phyloP scores from a whole-genome alignment of 2,797 vertebrate species.

The Echiichthys vipera region DNA sequence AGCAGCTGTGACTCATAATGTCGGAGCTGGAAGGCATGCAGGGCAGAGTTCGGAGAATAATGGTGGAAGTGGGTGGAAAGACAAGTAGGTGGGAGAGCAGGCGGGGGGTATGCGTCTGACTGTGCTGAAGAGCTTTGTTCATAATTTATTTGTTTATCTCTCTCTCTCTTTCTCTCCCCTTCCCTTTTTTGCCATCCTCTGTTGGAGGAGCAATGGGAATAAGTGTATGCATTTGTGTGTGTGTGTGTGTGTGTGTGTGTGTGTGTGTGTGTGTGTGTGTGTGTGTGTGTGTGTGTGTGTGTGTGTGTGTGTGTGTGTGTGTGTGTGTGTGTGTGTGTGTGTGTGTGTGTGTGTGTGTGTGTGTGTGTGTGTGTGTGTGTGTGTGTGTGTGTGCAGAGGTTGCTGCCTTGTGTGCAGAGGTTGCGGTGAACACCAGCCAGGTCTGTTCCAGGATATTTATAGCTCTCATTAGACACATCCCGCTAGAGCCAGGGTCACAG shows the following conservation, averaged over 20 bases:
- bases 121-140: slow-evolving; percentile 37
- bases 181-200: slow-evolving; percentile 15
- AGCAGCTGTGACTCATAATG: slow-evolving; percentile 35
- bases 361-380: slow-evolving; percentile 3
- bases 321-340: not conserved
- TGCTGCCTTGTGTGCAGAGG: slow-evolving; percentile 20
- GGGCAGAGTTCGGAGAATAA: slow-evolving; percentile 28
- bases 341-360: slow-evolving; percentile 8
- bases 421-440: slow-evolving; percentile 35
- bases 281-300: not conserved
- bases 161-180: not conserved
- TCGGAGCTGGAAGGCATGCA: slow-evolving; percentile 1
- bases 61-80: slow-evolving; percentile 48
- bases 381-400: slow-evolving; percentile 3
- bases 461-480: slow-evolving; percentile 77
- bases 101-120: slow-evolving; percentile 19
- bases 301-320: slow-evolving; percentile 6
- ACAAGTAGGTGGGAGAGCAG: slow-evolving; percentile 24
- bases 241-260: slow-evolving; percentile 3
- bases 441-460: slow-evolving; percentile 74
- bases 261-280: not conserved
- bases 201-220: slow-evolving; percentile 16
- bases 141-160: slow-evolving; percentile 47
- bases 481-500: slow-evolving; percentile 68
- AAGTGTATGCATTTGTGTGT: slow-evolving; percentile 6